Conservation (phyloP, 2,888 invertebrate species). For the Orchesella flavescens region DNA sequence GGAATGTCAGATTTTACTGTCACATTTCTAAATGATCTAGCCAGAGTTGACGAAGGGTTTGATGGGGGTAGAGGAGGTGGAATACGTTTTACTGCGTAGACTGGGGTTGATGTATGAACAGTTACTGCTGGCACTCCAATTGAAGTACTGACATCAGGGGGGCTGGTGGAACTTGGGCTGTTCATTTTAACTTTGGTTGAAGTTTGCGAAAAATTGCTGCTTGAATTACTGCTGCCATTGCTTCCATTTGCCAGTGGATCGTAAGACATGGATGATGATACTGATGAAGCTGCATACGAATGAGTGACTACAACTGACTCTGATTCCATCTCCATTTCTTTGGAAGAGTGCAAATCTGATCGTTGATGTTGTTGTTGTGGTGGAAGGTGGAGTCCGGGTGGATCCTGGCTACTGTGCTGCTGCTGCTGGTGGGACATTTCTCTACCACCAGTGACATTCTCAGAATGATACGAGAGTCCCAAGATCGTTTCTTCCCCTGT, state of each 20-base stretch:
- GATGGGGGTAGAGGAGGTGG: slow-evolving; percentile 48
- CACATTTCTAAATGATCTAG: background rate
- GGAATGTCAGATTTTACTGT: too few species aligned
- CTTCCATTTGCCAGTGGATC: slow-evolving; percentile 39
- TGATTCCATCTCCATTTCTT: slow-evolving; percentile 23
- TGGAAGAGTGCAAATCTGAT: slow-evolving; percentile 6
- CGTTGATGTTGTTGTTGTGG: slow-evolving; percentile 36
- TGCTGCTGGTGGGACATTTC: slow-evolving; percentile 11
- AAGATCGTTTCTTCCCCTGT: slow-evolving; percentile 31
- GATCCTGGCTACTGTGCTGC: background rate
- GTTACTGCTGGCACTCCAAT: background rate
- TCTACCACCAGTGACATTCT: background rate
- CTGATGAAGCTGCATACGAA: slow-evolving; percentile 23
- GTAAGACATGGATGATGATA: slow-evolving; percentile 7
- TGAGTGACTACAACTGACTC: slow-evolving; percentile 36
- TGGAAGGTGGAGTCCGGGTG: slow-evolving; percentile 1
- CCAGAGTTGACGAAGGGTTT: slow-evolving; percentile 11
- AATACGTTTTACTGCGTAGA: slow-evolving; percentile 63
- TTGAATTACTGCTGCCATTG: slow-evolving; percentile 19
- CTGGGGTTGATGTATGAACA: slow-evolving; percentile 26
- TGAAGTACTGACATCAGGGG: background rate
- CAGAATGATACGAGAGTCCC: slow-evolving; percentile 44
- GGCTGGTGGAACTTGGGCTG: background rate
- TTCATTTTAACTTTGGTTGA: slow-evolving; percentile 24
- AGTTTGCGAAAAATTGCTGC: slow-evolving; percentile 4